Conservation (phyloP, 2,888 invertebrate species). For the Caenorhabditis sinica region DNA sequence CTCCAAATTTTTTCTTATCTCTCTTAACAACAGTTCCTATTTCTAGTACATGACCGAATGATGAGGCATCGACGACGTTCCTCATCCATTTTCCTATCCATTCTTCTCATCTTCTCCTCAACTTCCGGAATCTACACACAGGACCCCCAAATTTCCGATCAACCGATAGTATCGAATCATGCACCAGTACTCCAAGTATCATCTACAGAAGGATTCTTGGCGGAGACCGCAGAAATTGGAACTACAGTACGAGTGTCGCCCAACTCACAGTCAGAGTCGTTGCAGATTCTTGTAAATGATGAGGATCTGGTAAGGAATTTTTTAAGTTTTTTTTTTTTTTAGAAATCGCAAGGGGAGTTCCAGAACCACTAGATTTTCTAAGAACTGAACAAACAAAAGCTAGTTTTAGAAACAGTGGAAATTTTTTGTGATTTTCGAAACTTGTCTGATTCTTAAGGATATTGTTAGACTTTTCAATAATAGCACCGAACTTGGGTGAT, state of each 20-base stretch:
- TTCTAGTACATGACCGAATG: constrained; percentile 43
- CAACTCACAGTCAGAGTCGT: constrained; percentile 75
- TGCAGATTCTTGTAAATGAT: constrained; percentile 83
- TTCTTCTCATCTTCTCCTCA: constrained; percentile 16
- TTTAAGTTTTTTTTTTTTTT: not conserved
- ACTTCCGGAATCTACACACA: not conserved
- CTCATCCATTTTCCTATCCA: constrained; percentile 3
- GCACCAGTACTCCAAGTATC: constrained; percentile 78
- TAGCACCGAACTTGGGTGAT: too few relatives aligned
- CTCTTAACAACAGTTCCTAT: constrained; percentile 9
- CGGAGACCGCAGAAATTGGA: constrained; percentile 81
- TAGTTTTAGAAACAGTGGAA: too few relatives aligned
- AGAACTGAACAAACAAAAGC: too few relatives aligned
- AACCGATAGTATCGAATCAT: constrained; percentile 60
- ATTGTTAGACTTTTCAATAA: too few relatives aligned
- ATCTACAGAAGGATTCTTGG: constrained; percentile 80
- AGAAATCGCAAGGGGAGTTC: too few relatives aligned
- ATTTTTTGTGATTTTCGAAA: not conserved
- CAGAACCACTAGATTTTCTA: too few relatives aligned
- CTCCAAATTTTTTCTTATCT: not conserved
- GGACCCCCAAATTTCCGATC: constrained; percentile 41
- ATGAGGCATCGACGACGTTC: constrained; percentile 53
- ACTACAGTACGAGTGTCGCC: constrained; percentile 81
- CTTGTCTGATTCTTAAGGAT: too few relatives aligned
- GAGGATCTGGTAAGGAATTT: constrained; percentile 79